phyloP scores from a whole-genome alignment of 2,113 vertebrate species.

The Craseonycteris thonglongyai region DNA sequence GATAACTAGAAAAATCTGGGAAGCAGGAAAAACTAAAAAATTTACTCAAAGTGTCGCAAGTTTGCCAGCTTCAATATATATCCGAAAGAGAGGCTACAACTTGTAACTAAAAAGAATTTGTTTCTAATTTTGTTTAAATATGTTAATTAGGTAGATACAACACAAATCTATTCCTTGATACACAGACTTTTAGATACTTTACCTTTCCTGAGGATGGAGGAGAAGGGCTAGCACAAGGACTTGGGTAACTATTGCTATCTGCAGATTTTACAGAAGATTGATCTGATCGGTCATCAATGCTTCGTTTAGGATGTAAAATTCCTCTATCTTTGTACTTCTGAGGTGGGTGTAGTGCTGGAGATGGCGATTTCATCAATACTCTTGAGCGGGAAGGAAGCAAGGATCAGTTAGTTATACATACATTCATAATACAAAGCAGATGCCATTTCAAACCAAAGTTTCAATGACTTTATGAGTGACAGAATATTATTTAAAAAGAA shows the following conservation, averaged over 20 bases:
- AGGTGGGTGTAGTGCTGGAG: conserved; percentile 68
- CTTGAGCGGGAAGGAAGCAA: conserved; percentile 63
- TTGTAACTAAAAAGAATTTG: neutral
- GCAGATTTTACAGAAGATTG: conserved; percentile 79
- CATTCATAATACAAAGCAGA: conserved; percentile 15
- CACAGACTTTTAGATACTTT: conserved; percentile 5
- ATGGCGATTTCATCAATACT: conserved; percentile 71
- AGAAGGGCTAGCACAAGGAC: conserved; percentile 80
- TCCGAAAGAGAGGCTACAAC: neutral
- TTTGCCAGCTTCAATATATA: neutral
- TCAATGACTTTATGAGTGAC: neutral
- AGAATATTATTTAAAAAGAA: neutral
- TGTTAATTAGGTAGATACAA: neutral
- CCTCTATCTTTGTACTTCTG: conserved; percentile 79
- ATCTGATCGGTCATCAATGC: conserved; percentile 77
- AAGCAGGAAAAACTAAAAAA: neutral
- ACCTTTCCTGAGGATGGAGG: conserved; percentile 84
- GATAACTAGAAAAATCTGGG: neutral
- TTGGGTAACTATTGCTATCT: conserved; percentile 76
- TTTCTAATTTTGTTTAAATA: neutral
- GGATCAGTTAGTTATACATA: conserved; percentile 4
- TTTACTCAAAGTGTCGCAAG: neutral
- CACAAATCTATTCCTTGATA: neutral
- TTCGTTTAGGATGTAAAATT: conserved; percentile 68
- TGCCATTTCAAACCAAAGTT: neutral